These are phyloP conservation scores for Alca torda DNA, from an alignment of 2,797 vertebrate genomes.

Conservation along the genomic window DNA sequence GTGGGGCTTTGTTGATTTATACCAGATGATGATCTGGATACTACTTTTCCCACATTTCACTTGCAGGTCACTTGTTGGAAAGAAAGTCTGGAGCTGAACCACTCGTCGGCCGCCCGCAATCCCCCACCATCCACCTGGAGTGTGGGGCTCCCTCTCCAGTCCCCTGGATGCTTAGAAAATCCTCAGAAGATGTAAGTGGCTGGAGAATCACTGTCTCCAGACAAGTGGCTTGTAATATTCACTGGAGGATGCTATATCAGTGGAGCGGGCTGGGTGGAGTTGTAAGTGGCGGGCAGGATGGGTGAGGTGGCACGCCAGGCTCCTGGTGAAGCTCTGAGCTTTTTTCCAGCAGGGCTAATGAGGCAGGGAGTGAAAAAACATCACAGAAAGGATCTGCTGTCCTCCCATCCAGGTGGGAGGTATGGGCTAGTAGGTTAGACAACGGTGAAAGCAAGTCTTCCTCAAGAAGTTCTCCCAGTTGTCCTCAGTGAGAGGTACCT, in stretches of 20 bases:
- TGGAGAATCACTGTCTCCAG: not conserved
- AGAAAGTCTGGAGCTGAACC: not conserved
- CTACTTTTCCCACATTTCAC: constrained; percentile 32
- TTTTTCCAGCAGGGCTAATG: not conserved
- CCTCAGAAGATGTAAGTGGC: not conserved
- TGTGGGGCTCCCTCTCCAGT: rapidly evolving
- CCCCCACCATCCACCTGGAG: rapidly evolving
- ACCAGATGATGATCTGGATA: constrained; percentile 44
- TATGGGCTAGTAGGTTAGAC: not conserved
- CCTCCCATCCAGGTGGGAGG: not conserved
- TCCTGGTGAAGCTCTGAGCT: not conserved
- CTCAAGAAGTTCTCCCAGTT: not conserved
- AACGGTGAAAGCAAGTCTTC: not conserved
- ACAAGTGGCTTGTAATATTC: not conserved
- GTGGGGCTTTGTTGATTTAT: constrained; percentile 39
- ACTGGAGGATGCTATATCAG: not conserved
- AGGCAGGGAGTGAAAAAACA: not conserved
- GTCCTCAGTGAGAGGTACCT: not conserved
- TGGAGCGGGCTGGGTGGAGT: not conserved
- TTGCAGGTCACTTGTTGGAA: constrained; percentile 18
- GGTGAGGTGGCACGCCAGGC: not conserved
- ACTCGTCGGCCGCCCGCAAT: rapidly evolving
- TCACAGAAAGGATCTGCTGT: not conserved
- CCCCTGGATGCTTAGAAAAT: not conserved
- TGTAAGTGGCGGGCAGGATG: not conserved